Percentiles rank a stretch among this genome's conserved stretches.
Conservation (phyloP, 2,797 vertebrate species). For the Esox masquinongy region DNA sequence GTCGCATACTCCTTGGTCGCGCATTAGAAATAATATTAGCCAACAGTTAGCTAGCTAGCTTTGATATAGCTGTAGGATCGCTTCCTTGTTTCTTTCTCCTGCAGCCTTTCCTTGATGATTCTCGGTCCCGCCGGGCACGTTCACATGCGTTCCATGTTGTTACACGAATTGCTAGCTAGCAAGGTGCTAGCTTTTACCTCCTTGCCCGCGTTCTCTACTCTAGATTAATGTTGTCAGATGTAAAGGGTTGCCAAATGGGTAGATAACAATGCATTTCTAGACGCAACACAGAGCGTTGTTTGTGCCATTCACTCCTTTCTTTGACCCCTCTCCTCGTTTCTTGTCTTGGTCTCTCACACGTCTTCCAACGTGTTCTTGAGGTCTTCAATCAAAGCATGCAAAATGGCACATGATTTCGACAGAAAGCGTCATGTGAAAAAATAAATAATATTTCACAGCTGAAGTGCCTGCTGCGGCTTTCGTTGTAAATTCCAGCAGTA, state of each 20-base stretch:
- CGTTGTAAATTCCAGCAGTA: conserved; percentile 14
- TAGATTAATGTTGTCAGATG: conserved; percentile 15
- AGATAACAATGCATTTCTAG: conserved; percentile 48
- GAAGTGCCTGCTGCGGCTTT: conserved; percentile 16
- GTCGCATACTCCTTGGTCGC: conserved; percentile 74
- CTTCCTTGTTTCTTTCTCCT: conserved; percentile 70
- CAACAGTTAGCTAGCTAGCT: conserved; percentile 62
- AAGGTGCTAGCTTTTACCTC: conserved; percentile 18
- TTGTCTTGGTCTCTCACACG: conserved; percentile 23
- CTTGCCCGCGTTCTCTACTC: conserved; percentile 1
- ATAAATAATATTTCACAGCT: conserved; percentile 37
- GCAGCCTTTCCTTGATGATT: conserved; percentile 41
- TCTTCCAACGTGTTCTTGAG: conserved; percentile 53
- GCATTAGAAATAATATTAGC: conserved; percentile 73
- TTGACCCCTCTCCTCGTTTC: conserved; percentile 20
- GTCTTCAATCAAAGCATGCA: conserved; percentile 39
- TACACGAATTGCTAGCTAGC: conserved; percentile 16
- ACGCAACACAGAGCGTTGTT: conserved; percentile 48
- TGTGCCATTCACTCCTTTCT: conserved; percentile 52
- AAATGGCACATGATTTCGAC: conserved; percentile 25
- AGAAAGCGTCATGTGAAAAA: conserved; percentile 8
- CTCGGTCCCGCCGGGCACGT: conserved; percentile 32
- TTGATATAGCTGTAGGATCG: conserved; percentile 39
- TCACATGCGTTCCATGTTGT: conserved; percentile 62
- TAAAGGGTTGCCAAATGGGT: conserved; percentile 37